Conservation (phyloP, 2,888 invertebrate genomes). For the Drosophila maculinotata region DNA sequence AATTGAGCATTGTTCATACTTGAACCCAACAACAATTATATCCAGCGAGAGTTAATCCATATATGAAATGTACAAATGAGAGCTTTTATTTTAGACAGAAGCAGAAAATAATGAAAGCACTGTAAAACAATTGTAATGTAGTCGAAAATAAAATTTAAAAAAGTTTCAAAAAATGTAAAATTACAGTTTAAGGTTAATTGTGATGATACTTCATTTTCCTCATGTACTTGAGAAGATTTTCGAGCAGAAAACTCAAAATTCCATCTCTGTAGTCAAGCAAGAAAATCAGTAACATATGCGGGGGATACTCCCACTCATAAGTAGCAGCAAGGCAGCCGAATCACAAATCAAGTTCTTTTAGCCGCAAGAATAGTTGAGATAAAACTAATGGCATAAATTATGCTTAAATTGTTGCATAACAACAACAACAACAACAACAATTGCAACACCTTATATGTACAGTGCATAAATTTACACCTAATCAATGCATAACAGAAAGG, state of each 20-base stretch:
- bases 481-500: slow-evolving; percentile 72
- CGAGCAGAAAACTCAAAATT: no score
- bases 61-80: no score
- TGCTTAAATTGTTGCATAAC: slow-evolving; percentile 22
- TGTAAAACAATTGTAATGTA: no score
- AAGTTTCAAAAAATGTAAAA: no score
- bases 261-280: no score
- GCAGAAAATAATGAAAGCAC: no score
- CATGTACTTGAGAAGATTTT: no score
- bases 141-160: no score
- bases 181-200: slow-evolving; percentile 15
- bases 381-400: slow-evolving; percentile 50
- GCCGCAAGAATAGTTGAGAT: slow-evolving; percentile 31
- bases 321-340: slow-evolving; percentile 23
- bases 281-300: no score
- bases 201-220: neutral
- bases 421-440: slow-evolving; percentile 18
- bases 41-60: no score
- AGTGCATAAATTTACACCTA: slow-evolving; percentile 78
- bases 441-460: slow-evolving; percentile 18
- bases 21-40: slow-evolving; percentile 1
- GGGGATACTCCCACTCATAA: no score
- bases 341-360: slow-evolving; percentile 40
- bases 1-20: slow-evolving; percentile 36
- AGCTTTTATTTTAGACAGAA: slow-evolving; percentile 27